Evolutionary conservation across 1,140 invertebrate genomes (phyloP), one percentile per base, ranked within the genome.

Genomic region (Aradophagus sp.): DNA sequence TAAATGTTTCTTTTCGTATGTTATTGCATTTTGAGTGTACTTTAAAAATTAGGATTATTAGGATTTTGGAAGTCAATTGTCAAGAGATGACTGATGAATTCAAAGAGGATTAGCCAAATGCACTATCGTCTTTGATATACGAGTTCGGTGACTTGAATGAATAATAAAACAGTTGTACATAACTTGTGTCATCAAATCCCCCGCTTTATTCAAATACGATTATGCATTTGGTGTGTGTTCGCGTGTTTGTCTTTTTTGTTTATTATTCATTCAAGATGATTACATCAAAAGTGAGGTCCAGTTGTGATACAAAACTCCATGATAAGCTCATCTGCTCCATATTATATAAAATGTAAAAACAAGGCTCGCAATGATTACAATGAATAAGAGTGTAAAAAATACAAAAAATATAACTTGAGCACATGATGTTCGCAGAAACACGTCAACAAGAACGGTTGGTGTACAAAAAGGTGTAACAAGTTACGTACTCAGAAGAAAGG

Each of bases 241-340:
- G 55, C 7, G 52, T 69, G 71, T 48, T 70, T 44, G 75, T 68
- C 59, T 77, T 76, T 55, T 70, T 76, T 85, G 34, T 61, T 85
- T 84, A 84, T 85, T 85, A 85, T 84, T 85, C 83, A 84, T 85
- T 81, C 82, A 84, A 80, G 76, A 74, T 42, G 13, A 66, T 62
- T 72, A 72, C 69, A 72, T 45, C 35, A 26, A 63, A 3, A 52
- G 38, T 65, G 44, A 4, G 20, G 23, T 39, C 35, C 12, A 15
- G 6, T 63, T 26, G 8, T 53, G 16, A 31, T 14, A 53, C 32
- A 42, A 47, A 39, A 45, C 13, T 8, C 38, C 29, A 13, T 34
- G 12, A 26, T 50, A 16, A 53, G 32, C 52, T 20, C 48, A 29
- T 6, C 29, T 52, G 23, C 15, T 63, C 27, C 35, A 15, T 20